phyloP scores from a whole-genome alignment of 2,113 vertebrate species.

The Xyliphius kryptos region DNA sequence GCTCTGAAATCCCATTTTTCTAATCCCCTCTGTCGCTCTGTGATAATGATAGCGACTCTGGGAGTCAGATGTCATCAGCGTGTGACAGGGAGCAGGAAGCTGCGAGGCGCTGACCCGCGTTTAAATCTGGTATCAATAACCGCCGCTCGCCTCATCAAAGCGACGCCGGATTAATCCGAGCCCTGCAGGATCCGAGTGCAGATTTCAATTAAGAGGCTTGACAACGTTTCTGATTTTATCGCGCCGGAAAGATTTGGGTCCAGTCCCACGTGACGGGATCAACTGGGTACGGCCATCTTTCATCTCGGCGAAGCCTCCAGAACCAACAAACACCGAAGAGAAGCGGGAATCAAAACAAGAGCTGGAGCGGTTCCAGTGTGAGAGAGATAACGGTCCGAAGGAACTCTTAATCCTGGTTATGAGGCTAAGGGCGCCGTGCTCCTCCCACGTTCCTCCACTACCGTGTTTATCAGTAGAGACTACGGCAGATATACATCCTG shows the following conservation, averaged over 20 bases:
- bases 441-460: neutral
- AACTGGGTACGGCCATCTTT: neutral
- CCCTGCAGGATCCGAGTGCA: slow-evolving; percentile 36
- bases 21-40: slow-evolving; percentile 60
- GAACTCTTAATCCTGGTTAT: slow-evolving; percentile 4
- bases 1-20: slow-evolving; percentile 61
- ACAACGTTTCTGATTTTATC: slow-evolving; percentile 38
- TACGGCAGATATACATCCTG: slow-evolving; percentile 3
- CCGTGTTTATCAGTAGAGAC: neutral
- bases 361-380: too few relatives aligned
- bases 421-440: neutral
- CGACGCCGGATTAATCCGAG: slow-evolving; percentile 40
- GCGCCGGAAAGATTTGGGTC: slow-evolving; percentile 28
- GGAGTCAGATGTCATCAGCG: slow-evolving; percentile 64
- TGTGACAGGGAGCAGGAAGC: slow-evolving; percentile 47
- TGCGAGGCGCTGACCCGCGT: slow-evolving; percentile 40
- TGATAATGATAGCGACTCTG: slow-evolving; percentile 59
- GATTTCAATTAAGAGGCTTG: slow-evolving; percentile 45
- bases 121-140: slow-evolving; percentile 42
- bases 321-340: neutral
- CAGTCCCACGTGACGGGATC: slow-evolving; percentile 16
- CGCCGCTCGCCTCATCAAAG: slow-evolving; percentile 42
- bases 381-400: neutral
- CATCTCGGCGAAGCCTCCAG: neutral
- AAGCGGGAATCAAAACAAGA: neutral